Conservation (phyloP, 2,797 vertebrate genomes). For the Cyclopterus lumpus region DNA sequence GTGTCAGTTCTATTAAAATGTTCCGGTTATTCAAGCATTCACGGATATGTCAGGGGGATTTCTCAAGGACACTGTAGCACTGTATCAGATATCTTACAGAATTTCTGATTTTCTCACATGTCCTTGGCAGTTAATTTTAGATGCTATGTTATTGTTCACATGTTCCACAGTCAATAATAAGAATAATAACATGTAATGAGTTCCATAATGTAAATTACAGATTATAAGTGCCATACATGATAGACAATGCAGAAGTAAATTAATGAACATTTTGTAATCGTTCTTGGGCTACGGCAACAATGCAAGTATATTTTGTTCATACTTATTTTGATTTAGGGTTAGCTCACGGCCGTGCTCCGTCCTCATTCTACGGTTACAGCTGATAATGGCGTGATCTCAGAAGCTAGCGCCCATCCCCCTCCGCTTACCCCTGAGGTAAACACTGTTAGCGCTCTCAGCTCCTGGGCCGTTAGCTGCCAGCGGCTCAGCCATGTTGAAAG, state of each 20-base stretch:
- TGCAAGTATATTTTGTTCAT: neutral
- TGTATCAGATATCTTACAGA: conserved; percentile 13
- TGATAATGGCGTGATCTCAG: neutral
- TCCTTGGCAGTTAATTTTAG: conserved; percentile 7
- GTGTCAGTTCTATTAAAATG: conserved; percentile 72
- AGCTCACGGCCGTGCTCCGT: neutral
- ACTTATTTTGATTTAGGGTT: neutral
- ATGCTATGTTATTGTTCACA: conserved; percentile 1
- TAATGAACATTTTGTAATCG: neutral
- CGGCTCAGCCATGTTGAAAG: neutral
- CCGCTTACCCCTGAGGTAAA: neutral
- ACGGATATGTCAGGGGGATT: conserved; percentile 70
- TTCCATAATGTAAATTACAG: neutral
- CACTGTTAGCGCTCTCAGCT: neutral
- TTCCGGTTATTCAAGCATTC: conserved; percentile 71
- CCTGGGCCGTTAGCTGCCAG: neutral
- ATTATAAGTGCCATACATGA: neutral
- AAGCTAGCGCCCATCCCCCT: neutral
- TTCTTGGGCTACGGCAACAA: neutral
- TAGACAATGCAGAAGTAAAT: neutral
- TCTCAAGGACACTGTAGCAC: conserved; percentile 67
- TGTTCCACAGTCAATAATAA: neutral
- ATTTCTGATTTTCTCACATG: conserved; percentile 24
- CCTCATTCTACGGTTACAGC: neutral
- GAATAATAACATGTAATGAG: neutral